Evolutionary conservation across 2,113 vertebrate species (phyloP), one percentile per base, ranked within the genome.

Genomic region (Alligator sinensis): DNA sequence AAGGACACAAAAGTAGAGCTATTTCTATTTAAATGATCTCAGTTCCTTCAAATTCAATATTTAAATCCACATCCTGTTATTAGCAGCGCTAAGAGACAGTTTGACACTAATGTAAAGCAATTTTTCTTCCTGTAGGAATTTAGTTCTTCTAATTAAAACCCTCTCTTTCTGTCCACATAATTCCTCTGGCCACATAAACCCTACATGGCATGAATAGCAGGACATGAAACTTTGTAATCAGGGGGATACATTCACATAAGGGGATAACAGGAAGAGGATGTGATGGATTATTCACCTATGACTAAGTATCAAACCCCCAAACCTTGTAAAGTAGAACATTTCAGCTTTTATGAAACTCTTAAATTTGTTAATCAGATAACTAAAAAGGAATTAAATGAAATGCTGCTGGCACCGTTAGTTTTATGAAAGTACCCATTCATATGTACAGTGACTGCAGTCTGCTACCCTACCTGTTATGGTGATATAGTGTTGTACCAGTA

Each of bases 91-190:
- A 47, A 84, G 27, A 27, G 62, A 77, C 58, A 87, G 58, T 18
- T 34, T 89, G 82, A 81, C 62, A 57, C 4, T 81, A 78, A 79
- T 38, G n/a, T 11, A 80, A 4, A 58, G 22, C 4, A 58, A 57
- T 68, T 86, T 79, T 55, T 91, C 82, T 79, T 59, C 54, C 54
- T n/a, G 19, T 81, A 90, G 82, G 47, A 90, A 91, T 89, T 87
- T 54, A 89, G 5, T 68, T 82, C 38, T 94, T 89, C 76, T 89
- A 88, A 95, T 95, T 95, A 96, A 93, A 95, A 79, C 87, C 57
- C 70, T 82, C 64, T 91, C 93, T 47, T 72, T 84, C 24, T 95
- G 77, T 91, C 84, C 38, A 83, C 75, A 92, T 1, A 1, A 82
- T 89, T 93, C 63, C 60, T 76, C 25, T 66, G 63, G 77, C 90